Base-by-base conservation (phyloP, 2,888 invertebrate species). In the Sarcophaga rosellei region DNA sequence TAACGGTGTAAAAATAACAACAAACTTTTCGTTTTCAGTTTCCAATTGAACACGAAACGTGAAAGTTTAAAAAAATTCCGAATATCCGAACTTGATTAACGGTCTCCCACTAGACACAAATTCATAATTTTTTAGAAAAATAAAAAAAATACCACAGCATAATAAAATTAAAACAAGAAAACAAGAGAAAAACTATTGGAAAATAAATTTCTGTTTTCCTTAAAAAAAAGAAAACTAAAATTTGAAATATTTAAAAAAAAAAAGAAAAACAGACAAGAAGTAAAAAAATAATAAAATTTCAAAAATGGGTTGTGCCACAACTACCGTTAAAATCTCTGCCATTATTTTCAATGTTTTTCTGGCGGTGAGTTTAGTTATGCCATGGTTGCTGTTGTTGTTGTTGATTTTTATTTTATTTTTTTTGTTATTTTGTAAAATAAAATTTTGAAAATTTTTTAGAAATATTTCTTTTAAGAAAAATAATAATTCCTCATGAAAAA, bases 271-370 rank as follows among this genome's bases (percentile, higher is more conserved):
- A 23, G 21, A 72, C 12, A 10, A 20, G 35, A 84, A 21, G n/a
- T 47, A 69, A 45, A 53, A 35, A 72, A 23, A 62, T n/a, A 61
- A 35, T 45, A 23, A n/a, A 44, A 59, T 23, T 68, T 76, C 21
- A 20, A 89, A 88, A 88, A 92, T 91, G 91, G 91, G 92, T 82
- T 92, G 92, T 79, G 89, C 89, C 76, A 91, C 91, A 69, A 91
- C 90, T 70, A 90, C 89, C 81, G 89, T 91, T 21, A 91, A 92
- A 88, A 88, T 92, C 84, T 87, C 90, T 85, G 90, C 89, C n/a
- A 89, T 91, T 73, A 88, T 87, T 77, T 86, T 90, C 84, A 91
- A 92, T 88, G 89, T 89, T 78, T 88, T 92, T 89, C 88, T 92
- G 89, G 91, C 92, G 92, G 91, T 91, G 90, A 91, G 91, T 90